Evolutionary conservation across 1,140 invertebrate species (phyloP), one percentile per base, ranked within the genome.

Genomic region (Lerema accius): DNA sequence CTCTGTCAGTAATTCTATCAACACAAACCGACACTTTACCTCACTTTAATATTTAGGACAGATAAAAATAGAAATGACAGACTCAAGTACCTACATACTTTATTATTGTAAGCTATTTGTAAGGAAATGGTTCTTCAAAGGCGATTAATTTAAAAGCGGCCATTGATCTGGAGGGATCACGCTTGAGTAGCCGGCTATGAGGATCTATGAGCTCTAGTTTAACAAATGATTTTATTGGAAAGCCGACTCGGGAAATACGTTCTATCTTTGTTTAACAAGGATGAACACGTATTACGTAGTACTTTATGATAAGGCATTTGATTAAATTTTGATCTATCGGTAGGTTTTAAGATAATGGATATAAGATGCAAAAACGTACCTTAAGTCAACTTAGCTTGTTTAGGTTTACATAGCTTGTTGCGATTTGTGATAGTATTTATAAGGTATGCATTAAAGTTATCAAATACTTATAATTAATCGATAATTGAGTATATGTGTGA

Each of bases 161-260:
- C 59, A 59, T 58, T 65, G 56, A 49, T 65, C 15, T 49, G 61
- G 39, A 49, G 50, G 56, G 60, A 69, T 66, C 63, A 61, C 51
- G 63, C 39, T 35, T 43, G 51, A 66, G 55, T 49, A 55, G 49
- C 35, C 49, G 26, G 28, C 49, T 66, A 23, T 32, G 28, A 32
- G 28, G 28, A 32, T 61, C 66, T 70, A 63, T 67, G 46, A 65
- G 63, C 64, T 37, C 45, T 56, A 71, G 76, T 82, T 82, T 76
- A 81, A 81, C 74, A 80, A 84, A 82, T 78, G 71, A 69, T 69
- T 78, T 73, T 69, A 82, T 76, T 73, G 68, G 73, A 70, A 45
- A 46, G 65, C 28, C 28, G 28, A 32, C 28, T 32, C 28, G 28
- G 28, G 28, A 32, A 32, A 32, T 32, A 7, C 28, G 28, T 32